Evolutionary conservation across 2,113 vertebrate species (phyloP).

Genomic region (Xenotilapia caudafasciata): DNA sequence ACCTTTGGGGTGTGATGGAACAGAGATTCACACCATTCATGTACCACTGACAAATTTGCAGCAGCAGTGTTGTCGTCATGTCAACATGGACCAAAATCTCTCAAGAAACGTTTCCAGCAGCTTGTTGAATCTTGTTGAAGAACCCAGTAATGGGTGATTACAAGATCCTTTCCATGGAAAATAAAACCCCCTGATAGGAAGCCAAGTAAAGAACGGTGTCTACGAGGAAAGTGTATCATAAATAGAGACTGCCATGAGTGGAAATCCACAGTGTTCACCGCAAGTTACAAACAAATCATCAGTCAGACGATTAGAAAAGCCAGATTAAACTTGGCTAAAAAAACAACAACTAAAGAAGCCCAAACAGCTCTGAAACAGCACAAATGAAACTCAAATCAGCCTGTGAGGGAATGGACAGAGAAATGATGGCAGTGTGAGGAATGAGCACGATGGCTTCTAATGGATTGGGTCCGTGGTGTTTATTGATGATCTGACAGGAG

Average conservation of each 20-base stretch:
- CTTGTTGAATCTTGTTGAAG: not conserved
- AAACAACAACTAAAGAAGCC: not conserved
- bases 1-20: not conserved
- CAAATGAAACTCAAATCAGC: not conserved
- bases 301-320: not conserved
- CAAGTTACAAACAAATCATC: not conserved
- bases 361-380: too few species aligned
- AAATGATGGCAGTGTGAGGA: not conserved
- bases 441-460: not conserved
- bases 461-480: not conserved
- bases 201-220: not conserved
- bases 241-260: not conserved
- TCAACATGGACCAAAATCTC: not conserved
- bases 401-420: not conserved
- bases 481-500: not conserved
- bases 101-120: not conserved
- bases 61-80: not conserved
- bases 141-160: not conserved
- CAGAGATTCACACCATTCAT: not conserved
- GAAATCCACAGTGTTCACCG: not conserved
- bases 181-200: not conserved
- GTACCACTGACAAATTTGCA: not conserved
- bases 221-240: not conserved
- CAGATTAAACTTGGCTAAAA: not conserved
- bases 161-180: not conserved